phyloP scores from a whole-genome alignment of 1,140 invertebrate genomes.

The Akabosia matsudoensis region DNA sequence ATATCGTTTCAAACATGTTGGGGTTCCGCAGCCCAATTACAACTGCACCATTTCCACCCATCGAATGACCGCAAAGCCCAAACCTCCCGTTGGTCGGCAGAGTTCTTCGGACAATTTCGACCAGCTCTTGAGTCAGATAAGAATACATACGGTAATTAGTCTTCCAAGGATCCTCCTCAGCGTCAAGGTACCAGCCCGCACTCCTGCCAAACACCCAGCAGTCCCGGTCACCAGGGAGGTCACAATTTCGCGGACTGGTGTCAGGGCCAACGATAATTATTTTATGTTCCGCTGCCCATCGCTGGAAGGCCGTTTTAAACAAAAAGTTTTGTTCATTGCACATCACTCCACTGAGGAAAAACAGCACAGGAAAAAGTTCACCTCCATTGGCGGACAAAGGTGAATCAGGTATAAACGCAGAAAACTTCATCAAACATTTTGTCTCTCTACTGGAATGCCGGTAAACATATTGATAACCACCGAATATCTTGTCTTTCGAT shows the following conservation, averaged over 20 bases:
- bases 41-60: slow-evolving; percentile 95
- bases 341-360: slow-evolving; percentile 84
- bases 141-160: slow-evolving; percentile 94
- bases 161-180: slow-evolving; percentile 83
- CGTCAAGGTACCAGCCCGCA: slow-evolving; percentile 95
- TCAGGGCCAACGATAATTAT: slow-evolving; percentile 87
- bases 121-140: slow-evolving; percentile 86
- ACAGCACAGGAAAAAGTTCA: slow-evolving; percentile 76
- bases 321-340: slow-evolving; percentile 96
- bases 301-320: slow-evolving; percentile 88
- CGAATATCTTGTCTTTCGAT: too few relatives aligned
- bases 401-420: slow-evolving; percentile 73
- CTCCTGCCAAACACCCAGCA: slow-evolving; percentile 89
- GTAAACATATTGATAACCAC: slow-evolving; percentile 79
- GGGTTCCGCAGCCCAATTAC: slow-evolving; percentile 89
- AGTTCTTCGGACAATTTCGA: slow-evolving; percentile 68
- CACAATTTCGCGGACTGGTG: slow-evolving; percentile 82
- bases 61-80: slow-evolving; percentile 54
- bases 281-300: slow-evolving; percentile 73
- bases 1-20: slow-evolving; percentile 80
- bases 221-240: slow-evolving; percentile 84
- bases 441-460: slow-evolving; percentile 62
- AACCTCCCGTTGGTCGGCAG: slow-evolving; percentile 60
- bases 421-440: slow-evolving; percentile 90
- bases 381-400: slow-evolving; percentile 54